A percentile compares a stretch with the other conserved stretches of the same genome.
Conservation (phyloP, 2,888 invertebrate species). For the Stenodema calcarata region DNA sequence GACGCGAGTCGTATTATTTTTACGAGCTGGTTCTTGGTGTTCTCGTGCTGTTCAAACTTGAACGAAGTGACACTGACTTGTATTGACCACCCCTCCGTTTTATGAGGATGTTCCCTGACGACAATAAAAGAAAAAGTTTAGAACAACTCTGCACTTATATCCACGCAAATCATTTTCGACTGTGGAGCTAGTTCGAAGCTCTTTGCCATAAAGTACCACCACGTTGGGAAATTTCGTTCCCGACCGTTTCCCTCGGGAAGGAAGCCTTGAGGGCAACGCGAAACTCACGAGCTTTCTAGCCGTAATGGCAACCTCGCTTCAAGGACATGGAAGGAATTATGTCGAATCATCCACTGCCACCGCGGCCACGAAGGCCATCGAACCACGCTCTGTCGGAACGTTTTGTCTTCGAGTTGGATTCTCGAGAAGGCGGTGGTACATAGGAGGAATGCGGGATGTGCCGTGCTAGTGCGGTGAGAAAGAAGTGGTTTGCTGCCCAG, state of each 20-base stretch:
- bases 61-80: not conserved
- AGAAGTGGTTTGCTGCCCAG: not conserved
- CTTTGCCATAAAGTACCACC: not conserved
- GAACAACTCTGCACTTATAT: not conserved
- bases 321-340: conserved; percentile 42
- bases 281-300: conserved; percentile 27
- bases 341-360: conserved; percentile 42
- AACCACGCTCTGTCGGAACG: not conserved
- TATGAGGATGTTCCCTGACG: not conserved
- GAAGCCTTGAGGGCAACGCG: conserved; percentile 24
- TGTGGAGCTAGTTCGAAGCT: not conserved
- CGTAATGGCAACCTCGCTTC: conserved; percentile 41
- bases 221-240: not conserved
- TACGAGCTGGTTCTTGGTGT: not conserved
- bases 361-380: conserved; percentile 22
- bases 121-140: not conserved
- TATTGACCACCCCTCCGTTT: not conserved
- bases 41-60: not conserved
- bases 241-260: not conserved
- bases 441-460: not conserved
- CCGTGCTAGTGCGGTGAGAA: not conserved
- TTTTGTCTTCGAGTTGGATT: not conserved
- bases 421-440: not conserved
- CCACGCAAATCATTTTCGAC: not conserved
- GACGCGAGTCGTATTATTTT: not conserved